phyloP scores from a whole-genome alignment of 2,888 invertebrate genomes.

The Galerucella calmariensis region DNA sequence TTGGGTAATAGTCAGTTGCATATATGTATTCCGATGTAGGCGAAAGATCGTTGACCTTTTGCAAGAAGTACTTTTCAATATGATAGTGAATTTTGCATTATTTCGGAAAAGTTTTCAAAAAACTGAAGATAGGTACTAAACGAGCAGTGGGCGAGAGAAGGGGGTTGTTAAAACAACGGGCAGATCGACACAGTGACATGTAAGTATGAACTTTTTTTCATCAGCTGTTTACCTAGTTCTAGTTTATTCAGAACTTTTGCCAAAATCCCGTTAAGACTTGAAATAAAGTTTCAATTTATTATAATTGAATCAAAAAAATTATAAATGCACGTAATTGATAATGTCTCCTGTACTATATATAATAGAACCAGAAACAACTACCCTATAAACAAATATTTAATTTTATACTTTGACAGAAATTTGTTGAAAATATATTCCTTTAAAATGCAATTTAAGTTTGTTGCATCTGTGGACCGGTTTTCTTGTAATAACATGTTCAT shows the following conservation, averaged over 20 bases:
- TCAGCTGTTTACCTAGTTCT: conserved; percentile 10
- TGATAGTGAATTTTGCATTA: conserved; percentile 13
- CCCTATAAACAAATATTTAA: too few relatives aligned
- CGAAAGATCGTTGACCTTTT: conserved; percentile 27
- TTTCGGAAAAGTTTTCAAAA: conserved; percentile 9
- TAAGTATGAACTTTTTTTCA: conserved; percentile 12
- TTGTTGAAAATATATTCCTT: not conserved
- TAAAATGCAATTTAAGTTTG: not conserved
- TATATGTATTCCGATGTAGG: conserved; percentile 20
- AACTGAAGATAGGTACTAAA: conserved; percentile 17
- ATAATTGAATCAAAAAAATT: too few relatives aligned
- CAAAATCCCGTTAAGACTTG: not conserved
- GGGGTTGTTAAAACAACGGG: conserved; percentile 10
- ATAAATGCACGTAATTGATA: too few relatives aligned
- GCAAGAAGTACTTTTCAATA: conserved; percentile 12
- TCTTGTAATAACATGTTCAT: too few relatives aligned
- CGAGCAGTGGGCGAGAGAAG: conserved; percentile 6
- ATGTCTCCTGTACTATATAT: too few relatives aligned
- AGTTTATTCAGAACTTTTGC: not conserved
- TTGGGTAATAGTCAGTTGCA: conserved; percentile 6
- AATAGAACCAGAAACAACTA: too few relatives aligned
- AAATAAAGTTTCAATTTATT: not conserved
- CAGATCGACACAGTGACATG: conserved; percentile 22
- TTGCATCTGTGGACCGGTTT: not conserved
- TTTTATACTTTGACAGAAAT: too few relatives aligned